Conservation (phyloP, 2,888 invertebrate species). For the Tryphoninae sp. region DNA sequence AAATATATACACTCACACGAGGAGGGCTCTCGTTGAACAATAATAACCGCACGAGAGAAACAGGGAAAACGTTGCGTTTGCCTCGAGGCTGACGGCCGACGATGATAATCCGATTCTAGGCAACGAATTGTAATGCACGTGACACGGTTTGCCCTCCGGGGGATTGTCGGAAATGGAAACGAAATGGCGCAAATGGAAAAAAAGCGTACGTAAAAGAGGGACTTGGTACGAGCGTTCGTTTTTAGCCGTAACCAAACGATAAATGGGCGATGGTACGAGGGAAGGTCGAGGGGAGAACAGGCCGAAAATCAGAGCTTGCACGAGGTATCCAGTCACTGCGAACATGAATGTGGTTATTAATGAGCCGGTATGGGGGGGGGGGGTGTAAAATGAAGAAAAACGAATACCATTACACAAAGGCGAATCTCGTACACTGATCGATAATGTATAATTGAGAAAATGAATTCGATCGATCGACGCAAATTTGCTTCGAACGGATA, state of each 20-base stretch:
- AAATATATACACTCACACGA: too few species aligned
- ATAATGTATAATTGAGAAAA: not conserved
- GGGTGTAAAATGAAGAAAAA: too few species aligned
- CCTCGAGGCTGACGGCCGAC: conserved; percentile 55
- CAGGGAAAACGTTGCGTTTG: conserved; percentile 16
- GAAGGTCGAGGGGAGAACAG: conserved; percentile 18
- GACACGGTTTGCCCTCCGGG: conserved; percentile 39
- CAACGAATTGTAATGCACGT: conserved; percentile 37
- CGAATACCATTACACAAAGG: too few species aligned
- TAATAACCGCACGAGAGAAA: conserved; percentile 33
- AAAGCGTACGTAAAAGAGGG: conserved; percentile 16
- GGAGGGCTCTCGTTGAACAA: not conserved
- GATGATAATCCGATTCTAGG: conserved; percentile 39
- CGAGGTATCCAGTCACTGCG: not conserved
- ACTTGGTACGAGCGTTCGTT: conserved; percentile 18
- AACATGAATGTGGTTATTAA: conserved; percentile 11
- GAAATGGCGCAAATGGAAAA: conserved; percentile 71
- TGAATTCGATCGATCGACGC: not conserved
- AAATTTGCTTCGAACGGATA: not conserved
- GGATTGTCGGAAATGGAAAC: conserved; percentile 68
- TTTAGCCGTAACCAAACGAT: conserved; percentile 12
- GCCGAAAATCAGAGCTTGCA: not conserved
- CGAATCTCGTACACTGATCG: too few species aligned
- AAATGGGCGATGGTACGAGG: conserved; percentile 19
- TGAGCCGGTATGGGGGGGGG: not conserved